Conservation (phyloP, 37 sponge, comb jelly and placozoan genomes). For the Aplysina aerophoba region DNA sequence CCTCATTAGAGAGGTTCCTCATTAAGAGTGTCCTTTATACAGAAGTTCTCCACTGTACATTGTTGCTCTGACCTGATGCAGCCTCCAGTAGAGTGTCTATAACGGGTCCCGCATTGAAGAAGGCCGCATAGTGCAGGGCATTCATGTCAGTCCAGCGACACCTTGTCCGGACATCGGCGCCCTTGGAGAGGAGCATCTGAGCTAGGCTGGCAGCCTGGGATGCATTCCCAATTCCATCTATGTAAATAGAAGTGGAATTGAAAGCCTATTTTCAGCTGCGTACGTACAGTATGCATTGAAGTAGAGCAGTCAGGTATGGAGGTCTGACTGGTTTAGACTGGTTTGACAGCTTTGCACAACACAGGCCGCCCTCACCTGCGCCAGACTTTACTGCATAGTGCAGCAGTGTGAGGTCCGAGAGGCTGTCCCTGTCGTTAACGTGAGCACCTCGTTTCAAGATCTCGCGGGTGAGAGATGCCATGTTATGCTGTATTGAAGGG, state of each 20-base stretch:
- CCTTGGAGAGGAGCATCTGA: slow-evolving; percentile 56
- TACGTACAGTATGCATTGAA: no score
- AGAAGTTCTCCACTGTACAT: not conserved
- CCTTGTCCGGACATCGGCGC: slow-evolving; percentile 72
- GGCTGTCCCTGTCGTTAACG: slow-evolving; percentile 89
- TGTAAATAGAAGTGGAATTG: not conserved
- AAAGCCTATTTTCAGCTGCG: no score
- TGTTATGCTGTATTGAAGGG: slow-evolving; percentile 87
- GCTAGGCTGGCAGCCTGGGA: slow-evolving; percentile 57
- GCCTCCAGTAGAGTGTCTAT: slow-evolving; percentile 69
- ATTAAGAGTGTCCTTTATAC: not conserved
- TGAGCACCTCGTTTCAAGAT: slow-evolving; percentile 75
- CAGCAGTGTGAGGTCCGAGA: slow-evolving; percentile 89
- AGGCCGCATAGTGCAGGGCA: slow-evolving; percentile 93
- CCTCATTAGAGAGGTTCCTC: no score
- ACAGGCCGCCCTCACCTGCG: slow-evolving; percentile 50
- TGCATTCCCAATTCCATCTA: slow-evolving; percentile 69
- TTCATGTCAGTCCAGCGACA: slow-evolving; percentile 96
- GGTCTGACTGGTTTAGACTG: not conserved
- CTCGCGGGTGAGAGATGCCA: slow-evolving; percentile 83
- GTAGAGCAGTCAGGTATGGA: no score
- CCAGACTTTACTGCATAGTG: slow-evolving; percentile 96
- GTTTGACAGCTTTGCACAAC: slow-evolving; percentile 20
- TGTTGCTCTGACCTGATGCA: slow-evolving; percentile 35
- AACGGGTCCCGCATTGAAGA: slow-evolving; percentile 82